These are phyloP conservation scores for Rhombomys opimus DNA, from an alignment of 2,113 vertebrate genomes.

Conservation along the genomic window DNA sequence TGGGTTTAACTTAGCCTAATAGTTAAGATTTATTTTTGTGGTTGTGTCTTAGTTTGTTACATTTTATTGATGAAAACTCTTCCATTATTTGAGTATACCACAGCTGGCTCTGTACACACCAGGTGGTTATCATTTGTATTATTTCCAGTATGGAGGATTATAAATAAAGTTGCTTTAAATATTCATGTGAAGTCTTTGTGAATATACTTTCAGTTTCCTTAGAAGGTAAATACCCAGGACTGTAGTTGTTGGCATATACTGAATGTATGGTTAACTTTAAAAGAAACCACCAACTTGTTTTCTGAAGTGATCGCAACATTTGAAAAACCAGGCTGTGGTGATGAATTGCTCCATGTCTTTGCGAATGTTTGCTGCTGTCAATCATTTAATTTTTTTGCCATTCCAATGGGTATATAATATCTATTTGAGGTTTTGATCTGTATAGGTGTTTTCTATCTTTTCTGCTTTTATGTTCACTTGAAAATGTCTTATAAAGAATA, in stretches of 20 bases:
- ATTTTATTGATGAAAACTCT: not conserved
- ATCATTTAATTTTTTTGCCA: not conserved
- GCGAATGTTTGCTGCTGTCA: not conserved
- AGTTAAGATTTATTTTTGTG: not conserved
- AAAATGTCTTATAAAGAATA: not conserved
- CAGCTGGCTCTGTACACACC: not conserved
- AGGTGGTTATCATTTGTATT: not conserved
- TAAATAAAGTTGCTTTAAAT: constrained; percentile 20
- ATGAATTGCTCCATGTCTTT: not conserved
- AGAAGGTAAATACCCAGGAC: not conserved
- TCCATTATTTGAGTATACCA: not conserved
- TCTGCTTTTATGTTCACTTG: not conserved
- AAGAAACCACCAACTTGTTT: not conserved
- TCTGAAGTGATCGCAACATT: not conserved
- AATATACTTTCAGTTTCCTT: constrained; percentile 22
- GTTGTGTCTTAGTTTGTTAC: not conserved
- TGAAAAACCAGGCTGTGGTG: not conserved
- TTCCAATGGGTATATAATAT: not conserved
- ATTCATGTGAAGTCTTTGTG: not conserved
- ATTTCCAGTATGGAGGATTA: not conserved
- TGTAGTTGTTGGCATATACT: not conserved
- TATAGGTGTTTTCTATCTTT: not conserved
- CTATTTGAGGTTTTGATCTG: not conserved
- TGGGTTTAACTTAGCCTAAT: not conserved
- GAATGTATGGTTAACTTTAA: not conserved